Conservation (phyloP, 1,140 invertebrate species). For the Theocolax elegans region DNA sequence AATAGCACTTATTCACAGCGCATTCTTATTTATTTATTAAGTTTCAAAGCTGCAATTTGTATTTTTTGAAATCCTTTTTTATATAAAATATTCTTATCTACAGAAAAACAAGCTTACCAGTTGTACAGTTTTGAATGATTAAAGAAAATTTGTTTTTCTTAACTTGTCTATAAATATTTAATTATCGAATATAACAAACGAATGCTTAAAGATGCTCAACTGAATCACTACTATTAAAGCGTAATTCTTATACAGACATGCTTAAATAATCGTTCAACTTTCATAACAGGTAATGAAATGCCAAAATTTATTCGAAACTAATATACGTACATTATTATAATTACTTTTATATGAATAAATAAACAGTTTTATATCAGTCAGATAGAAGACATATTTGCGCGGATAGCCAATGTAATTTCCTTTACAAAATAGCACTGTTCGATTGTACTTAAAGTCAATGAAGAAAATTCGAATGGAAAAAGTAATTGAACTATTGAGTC, state of each 20-base stretch:
- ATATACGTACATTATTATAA: neutral
- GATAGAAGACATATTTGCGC: neutral
- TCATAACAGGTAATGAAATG: slow-evolving; percentile 17
- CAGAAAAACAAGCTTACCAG: neutral
- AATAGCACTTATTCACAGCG: slow-evolving; percentile 18
- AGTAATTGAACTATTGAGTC: slow-evolving; percentile 12
- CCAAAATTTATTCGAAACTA: slow-evolving; percentile 1
- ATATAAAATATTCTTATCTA: slow-evolving; percentile 15
- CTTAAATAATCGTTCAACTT: slow-evolving; percentile 1
- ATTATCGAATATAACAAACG: neutral
- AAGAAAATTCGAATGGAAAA: slow-evolving; percentile 6
- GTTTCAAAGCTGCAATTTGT: slow-evolving; percentile 2
- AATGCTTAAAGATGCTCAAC: neutral
- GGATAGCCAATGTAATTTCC: slow-evolving; percentile 21
- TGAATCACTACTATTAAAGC: neutral
- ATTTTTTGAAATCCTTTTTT: slow-evolving; percentile 23
- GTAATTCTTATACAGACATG: neutral
- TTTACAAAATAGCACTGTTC: slow-evolving; percentile 31
- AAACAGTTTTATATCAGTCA: slow-evolving; percentile 13
- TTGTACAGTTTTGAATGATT: neutral
- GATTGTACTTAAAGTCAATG: slow-evolving; percentile 38
- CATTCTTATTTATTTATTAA: slow-evolving; percentile 30
- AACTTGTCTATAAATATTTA: neutral
- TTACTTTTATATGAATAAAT: slow-evolving; percentile 16
- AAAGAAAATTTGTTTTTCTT: slow-evolving; percentile 2